phyloP scores from a whole-genome alignment of 2,888 invertebrate genomes.

The Lissocephala sabroskyi region DNA sequence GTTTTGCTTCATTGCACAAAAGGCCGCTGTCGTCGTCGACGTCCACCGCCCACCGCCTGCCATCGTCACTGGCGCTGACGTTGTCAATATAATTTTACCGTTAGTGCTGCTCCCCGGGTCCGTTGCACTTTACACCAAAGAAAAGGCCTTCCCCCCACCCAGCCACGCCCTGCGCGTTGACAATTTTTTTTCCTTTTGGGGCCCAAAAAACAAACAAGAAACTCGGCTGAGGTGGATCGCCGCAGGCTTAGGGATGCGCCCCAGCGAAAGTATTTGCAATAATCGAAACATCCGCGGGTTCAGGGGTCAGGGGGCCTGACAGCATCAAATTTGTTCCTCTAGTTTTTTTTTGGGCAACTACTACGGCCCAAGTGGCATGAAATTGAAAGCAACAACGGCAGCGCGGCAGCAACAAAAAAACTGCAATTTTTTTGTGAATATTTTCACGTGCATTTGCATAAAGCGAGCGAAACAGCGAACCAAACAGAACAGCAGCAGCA shows the following conservation, averaged over 20 bases:
- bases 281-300: constrained; percentile 49
- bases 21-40: constrained; percentile 26
- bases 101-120: background rate
- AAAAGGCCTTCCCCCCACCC: background rate
- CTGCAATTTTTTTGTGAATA: constrained; percentile 59
- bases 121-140: constrained; percentile 3
- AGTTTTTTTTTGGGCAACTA: constrained; percentile 3
- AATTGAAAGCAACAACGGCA: constrained; percentile 43
- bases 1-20: constrained; percentile 56
- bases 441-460: constrained; percentile 62
- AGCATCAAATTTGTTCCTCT: background rate
- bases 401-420: constrained; percentile 20
- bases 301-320: constrained; percentile 2
- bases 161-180: constrained; percentile 32
- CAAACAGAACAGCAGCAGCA: background rate
- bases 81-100: constrained; percentile 43
- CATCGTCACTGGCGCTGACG: constrained; percentile 22
- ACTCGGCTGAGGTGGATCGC: constrained; percentile 12
- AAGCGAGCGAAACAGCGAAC: constrained; percentile 9
- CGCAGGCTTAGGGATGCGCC: constrained; percentile 3
- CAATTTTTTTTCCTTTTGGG: constrained; percentile 34
- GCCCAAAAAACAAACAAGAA: constrained; percentile 4
- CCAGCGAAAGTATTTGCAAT: constrained; percentile 51
- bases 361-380: constrained; percentile 30
- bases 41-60: background rate